Conservation (phyloP, 1,140 invertebrate species). For the Diachasmimorpha longicaudata region DNA sequence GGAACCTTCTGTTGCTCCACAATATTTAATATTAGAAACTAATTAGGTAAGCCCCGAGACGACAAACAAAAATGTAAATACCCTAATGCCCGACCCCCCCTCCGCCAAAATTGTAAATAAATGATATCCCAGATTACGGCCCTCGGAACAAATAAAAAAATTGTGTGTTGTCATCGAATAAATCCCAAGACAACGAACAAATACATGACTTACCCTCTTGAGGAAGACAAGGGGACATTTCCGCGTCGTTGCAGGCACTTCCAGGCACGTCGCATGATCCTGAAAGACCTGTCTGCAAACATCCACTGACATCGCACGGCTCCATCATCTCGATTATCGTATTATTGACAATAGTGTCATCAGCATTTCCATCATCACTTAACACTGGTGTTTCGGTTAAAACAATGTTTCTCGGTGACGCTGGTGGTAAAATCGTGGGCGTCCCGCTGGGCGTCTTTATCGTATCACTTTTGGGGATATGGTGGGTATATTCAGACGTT, state of each 20-base stretch:
- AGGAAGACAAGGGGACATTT: conserved; percentile 32
- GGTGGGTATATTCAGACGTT: conserved; percentile 19
- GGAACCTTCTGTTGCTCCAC: too few relatives aligned
- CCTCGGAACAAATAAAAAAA: too few relatives aligned
- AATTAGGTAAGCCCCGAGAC: too few relatives aligned
- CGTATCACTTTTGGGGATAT: conserved; percentile 25
- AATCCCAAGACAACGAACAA: conserved; percentile 12
- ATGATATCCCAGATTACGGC: too few relatives aligned
- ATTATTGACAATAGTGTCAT: conserved; percentile 25
- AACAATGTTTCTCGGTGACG: conserved; percentile 35
- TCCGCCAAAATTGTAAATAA: too few relatives aligned
- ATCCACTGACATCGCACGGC: conserved; percentile 23
- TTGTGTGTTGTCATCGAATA: background rate
- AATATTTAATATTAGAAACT: too few relatives aligned
- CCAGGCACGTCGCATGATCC: conserved; percentile 39
- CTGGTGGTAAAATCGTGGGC: conserved; percentile 50
- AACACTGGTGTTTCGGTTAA: conserved; percentile 30
- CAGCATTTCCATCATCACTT: background rate
- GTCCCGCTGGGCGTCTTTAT: conserved; percentile 44
- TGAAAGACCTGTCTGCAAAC: conserved; percentile 21
- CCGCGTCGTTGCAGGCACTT: conserved; percentile 37
- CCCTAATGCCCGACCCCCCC: too few relatives aligned
- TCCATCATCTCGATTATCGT: conserved; percentile 37
- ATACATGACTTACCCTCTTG: conserved; percentile 38
- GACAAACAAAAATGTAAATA: too few relatives aligned